A percentile compares a stretch with the other conserved stretches of the same genome.
Conservation (phyloP, 2,888 invertebrate genomes). For the Aethes cnicana region DNA sequence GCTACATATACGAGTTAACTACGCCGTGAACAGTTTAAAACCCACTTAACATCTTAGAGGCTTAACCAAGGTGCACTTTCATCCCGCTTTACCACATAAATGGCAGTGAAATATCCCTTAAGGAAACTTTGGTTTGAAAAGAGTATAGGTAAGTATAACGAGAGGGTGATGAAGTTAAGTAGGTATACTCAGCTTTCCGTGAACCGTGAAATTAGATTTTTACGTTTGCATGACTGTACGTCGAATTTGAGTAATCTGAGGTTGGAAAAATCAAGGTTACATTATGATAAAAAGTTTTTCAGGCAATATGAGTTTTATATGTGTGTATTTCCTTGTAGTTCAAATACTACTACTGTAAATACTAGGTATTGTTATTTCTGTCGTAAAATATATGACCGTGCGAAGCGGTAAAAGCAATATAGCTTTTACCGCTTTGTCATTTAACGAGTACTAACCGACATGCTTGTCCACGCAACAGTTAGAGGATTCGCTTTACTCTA, state of each 20-base stretch:
- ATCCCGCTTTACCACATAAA: conserved; percentile 1
- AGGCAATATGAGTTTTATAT: no score
- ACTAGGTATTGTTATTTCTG: no score
- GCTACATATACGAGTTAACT: conserved; percentile 1
- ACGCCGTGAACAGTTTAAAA: conserved; percentile 13
- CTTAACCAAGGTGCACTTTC: conserved; percentile 17
- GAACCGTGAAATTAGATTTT: conserved; percentile 25
- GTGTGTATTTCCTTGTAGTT: no score
- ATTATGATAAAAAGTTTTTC: no score
- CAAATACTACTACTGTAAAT: no score
- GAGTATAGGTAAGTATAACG: neutral
- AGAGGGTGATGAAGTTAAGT: conserved; percentile 25
- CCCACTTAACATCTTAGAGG: conserved; percentile 23
- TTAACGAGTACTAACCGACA: no score
- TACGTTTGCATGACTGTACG: conserved; percentile 23
- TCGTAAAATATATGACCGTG: no score
- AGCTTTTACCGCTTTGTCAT: no score
- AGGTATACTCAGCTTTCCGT: conserved; percentile 21
- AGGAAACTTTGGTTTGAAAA: conserved; percentile 2
- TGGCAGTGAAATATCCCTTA: neutral
- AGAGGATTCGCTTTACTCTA: no score
- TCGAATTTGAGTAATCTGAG: conserved; percentile 11
- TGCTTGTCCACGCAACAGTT: no score
- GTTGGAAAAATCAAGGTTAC: neutral
- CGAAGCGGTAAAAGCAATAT: no score